Evolutionary conservation across 2,888 invertebrate genomes (phyloP), one percentile per base, ranked within the genome.

Genomic region (Tinea pellionella): DNA sequence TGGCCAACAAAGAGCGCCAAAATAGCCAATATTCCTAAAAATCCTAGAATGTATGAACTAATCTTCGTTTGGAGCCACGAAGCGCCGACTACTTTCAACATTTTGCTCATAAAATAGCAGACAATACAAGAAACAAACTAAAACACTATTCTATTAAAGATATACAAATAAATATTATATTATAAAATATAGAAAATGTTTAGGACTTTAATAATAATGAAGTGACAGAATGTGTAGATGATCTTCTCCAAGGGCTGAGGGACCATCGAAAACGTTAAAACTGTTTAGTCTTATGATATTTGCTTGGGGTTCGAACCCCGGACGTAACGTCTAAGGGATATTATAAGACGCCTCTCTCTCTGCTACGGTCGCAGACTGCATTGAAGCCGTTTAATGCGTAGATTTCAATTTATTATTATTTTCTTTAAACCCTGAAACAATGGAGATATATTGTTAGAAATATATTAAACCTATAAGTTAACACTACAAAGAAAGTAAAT

Each of bases 61-160:
- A 93, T 89, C 74, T 92, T 91, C 63, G 93, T 93, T 77, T 92
- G 92, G 68, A 92, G 88, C 92, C 92, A 92, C 61, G 93, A 93
- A 73, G 93, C 93, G 68, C 93, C 93, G 62, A 93, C 92, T 64
- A 93, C 93, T 89, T 93, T 93, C 76, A 93, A 81, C 88, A 92
- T 92, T 75, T 89, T 89, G 69, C 72, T 80, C 86, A 85, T 86
- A 72, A 70, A 41, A n/a, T n/a, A n/a, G 13, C 2, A 41, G 8
- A n/a, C 41, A 41, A 41, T n/a, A 12, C n/a, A n/a, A n/a, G 9
- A 41, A 41, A 24, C 32, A 24, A 24, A 53, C 19, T 53, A 19
- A 24, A 24, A 51, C 9, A 51, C 51, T 51, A 7, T 41, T 47
- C 2, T 37, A 6, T 37, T 37, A 6, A 24, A 24, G 24, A 3